A percentile compares a stretch with the other conserved stretches of the same genome.
Conservation (phyloP, 2,888 invertebrate species). For the Rotaria magnacalcarata region DNA sequence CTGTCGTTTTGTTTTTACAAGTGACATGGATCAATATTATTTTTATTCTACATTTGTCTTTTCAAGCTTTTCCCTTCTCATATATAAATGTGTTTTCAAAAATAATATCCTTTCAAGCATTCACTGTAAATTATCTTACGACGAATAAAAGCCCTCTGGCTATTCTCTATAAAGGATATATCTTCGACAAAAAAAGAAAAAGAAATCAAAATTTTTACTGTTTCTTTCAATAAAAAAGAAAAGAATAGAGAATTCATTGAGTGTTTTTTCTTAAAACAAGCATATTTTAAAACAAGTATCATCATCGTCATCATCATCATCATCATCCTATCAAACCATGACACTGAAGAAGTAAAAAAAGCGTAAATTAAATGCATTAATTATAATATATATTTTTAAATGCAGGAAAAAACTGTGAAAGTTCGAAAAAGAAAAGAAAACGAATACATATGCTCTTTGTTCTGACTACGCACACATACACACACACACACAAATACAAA, state of each 20-base stretch:
- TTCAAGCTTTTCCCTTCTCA: not conserved
- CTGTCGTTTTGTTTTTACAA: not conserved
- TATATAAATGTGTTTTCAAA: not conserved
- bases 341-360: not conserved
- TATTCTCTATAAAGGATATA: not conserved
- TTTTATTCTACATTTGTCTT: not conserved
- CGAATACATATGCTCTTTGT: not conserved
- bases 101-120: not conserved
- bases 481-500: constrained; percentile 18
- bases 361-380: not conserved
- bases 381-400: constrained; percentile 29
- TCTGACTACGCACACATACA: constrained; percentile 5
- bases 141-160: not conserved
- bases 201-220: not conserved
- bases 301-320: not conserved
- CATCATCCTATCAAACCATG: too few relatives aligned
- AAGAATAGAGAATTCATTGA: not conserved
- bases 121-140: not conserved
- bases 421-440: not conserved
- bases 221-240: not conserved
- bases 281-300: not conserved
- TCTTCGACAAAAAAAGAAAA: not conserved
- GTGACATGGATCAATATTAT: not conserved
- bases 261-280: not conserved
- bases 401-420: constrained; percentile 1